phyloP scores from a whole-genome alignment of 2,888 invertebrate genomes.

The Tromatobia lineatoria region DNA sequence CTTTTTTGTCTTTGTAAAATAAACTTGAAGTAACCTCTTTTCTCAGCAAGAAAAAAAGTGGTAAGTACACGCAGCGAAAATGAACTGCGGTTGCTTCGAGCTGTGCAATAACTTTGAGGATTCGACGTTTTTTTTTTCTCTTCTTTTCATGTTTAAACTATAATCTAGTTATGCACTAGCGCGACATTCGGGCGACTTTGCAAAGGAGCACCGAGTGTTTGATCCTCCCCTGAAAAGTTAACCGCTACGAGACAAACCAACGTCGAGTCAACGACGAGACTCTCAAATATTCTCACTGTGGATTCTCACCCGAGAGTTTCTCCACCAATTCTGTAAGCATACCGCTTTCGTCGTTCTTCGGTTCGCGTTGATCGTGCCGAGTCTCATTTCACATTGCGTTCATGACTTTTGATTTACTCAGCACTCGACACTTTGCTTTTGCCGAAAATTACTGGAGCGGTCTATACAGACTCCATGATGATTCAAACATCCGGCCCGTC shows the following conservation, averaged over 20 bases:
- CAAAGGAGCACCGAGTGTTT: constrained; percentile 34
- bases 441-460: not conserved
- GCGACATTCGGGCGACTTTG: constrained; percentile 7
- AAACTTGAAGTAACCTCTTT: constrained; percentile 4
- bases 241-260: constrained; percentile 47
- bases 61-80: not conserved
- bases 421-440: constrained; percentile 53
- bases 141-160: constrained; percentile 31
- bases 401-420: constrained; percentile 62
- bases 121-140: constrained; percentile 25
- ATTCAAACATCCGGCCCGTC: not conserved
- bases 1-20: not conserved
- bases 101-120: constrained; percentile 23
- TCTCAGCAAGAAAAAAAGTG: not conserved
- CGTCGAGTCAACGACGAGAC: constrained; percentile 53
- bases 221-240: constrained; percentile 66
- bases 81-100: not conserved
- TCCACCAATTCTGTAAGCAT: constrained; percentile 62
- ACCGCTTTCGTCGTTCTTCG: constrained; percentile 51
- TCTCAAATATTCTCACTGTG: constrained; percentile 39
- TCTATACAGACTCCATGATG: not conserved
- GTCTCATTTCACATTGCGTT: constrained; percentile 33
- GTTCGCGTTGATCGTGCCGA: constrained; percentile 12
- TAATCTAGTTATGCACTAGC: constrained; percentile 46
- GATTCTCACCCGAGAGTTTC: constrained; percentile 46